phyloP scores from a whole-genome alignment of 2,113 vertebrate genomes.

The Theristicus caerulescens region DNA sequence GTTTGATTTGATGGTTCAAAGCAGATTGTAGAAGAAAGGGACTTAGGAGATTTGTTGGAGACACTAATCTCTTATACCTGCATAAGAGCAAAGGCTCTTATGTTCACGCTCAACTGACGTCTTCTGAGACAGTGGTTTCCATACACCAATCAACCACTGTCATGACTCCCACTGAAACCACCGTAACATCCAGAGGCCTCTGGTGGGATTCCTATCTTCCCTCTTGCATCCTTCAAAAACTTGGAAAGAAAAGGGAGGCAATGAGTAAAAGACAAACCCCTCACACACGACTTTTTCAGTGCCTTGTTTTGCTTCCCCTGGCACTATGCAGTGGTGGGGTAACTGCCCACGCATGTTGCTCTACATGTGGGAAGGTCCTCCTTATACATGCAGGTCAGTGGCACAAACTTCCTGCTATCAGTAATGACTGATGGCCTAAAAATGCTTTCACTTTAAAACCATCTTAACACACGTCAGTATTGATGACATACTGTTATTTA shows the following conservation, averaged over 20 bases:
- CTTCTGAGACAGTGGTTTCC: background rate
- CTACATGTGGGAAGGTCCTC: accelerated
- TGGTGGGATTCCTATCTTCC: background rate
- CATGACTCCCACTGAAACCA: background rate
- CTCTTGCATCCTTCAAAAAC: background rate
- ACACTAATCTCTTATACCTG: background rate
- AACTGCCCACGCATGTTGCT: background rate
- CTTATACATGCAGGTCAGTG: accelerated
- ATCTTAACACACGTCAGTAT: background rate
- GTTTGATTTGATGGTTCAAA: background rate
- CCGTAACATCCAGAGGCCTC: background rate
- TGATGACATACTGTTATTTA: background rate
- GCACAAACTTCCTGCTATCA: background rate
- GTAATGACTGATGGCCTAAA: background rate
- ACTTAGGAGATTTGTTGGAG: background rate
- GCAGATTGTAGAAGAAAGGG: background rate
- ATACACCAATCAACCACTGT: background rate
- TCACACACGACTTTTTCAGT: background rate
- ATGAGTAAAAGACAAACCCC: background rate
- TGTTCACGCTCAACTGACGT: background rate
- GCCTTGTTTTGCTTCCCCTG: background rate
- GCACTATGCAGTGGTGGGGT: accelerated
- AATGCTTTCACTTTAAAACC: background rate
- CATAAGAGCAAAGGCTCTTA: background rate
- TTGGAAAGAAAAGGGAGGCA: background rate